A percentile compares a stretch with the other conserved stretches of the same genome.
phyloP scores from a whole-genome alignment of 2,113 vertebrate genomes.

The Notiomystis cincta region DNA sequence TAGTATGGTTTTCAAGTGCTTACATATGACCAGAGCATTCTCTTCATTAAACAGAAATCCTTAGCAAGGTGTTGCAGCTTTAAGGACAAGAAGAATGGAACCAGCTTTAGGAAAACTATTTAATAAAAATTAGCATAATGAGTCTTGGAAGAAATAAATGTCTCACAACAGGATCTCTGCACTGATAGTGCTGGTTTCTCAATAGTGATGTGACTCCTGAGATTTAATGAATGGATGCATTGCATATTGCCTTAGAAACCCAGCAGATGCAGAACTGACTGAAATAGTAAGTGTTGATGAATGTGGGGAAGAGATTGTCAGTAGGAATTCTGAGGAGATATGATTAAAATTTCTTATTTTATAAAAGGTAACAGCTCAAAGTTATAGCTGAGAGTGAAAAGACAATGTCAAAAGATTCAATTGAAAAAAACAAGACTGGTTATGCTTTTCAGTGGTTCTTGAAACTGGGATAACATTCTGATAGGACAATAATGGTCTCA shows the following conservation, averaged over 20 bases:
- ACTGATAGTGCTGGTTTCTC: not conserved
- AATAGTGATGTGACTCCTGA: not conserved
- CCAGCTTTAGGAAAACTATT: not conserved
- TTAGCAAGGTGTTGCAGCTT: not conserved
- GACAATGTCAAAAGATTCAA: not conserved
- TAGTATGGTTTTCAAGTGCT: not conserved
- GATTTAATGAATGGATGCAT: not conserved
- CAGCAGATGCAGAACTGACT: not conserved
- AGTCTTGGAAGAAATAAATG: conserved; percentile 9
- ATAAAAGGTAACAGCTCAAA: not conserved
- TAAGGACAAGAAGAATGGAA: not conserved
- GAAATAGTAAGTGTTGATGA: conserved; percentile 1
- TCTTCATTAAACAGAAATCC: not conserved
- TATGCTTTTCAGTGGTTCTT: not conserved
- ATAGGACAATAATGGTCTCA: not conserved
- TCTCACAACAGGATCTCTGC: not conserved
- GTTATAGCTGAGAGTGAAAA: not conserved
- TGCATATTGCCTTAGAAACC: conserved; percentile 17
- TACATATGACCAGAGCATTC: not conserved
- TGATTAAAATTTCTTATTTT: not conserved
- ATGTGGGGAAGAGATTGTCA: not conserved
- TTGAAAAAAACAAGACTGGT: not conserved
- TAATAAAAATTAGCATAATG: conserved; percentile 7
- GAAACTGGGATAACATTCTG: not conserved
- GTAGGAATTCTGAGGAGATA: not conserved